phyloP scores from a whole-genome alignment of 2,797 vertebrate genomes.

The Anas bahamensis region DNA sequence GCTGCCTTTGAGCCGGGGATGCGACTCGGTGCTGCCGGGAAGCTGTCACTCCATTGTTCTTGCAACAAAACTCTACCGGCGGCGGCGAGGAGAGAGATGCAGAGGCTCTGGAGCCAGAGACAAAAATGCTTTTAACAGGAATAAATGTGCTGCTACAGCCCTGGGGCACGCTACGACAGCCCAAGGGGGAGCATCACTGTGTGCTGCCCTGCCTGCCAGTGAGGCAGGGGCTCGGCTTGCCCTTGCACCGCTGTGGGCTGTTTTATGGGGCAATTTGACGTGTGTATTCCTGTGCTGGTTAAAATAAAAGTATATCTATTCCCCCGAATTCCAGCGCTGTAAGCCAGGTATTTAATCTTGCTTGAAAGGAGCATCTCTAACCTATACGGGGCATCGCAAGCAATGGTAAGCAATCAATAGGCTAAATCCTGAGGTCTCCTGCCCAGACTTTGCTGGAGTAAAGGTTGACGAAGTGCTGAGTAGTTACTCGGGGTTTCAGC shows the following conservation, averaged over 20 bases:
- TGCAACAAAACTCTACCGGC: not conserved
- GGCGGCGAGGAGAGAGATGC: not conserved
- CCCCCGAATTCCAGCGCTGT: not conserved
- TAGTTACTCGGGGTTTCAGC: slow-evolving; percentile 23
- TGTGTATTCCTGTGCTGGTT: not conserved
- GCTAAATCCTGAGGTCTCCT: slow-evolving; percentile 53
- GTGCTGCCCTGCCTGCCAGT: not conserved
- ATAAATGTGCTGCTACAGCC: not conserved
- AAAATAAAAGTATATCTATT: not conserved
- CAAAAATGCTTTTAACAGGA: not conserved
- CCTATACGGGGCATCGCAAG: slow-evolving; percentile 5
- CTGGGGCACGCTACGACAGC: accelerated
- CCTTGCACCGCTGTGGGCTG: not conserved
- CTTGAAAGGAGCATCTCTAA: slow-evolving; percentile 52
- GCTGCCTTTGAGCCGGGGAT: slow-evolving; percentile 28
- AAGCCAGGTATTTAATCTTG: slow-evolving; percentile 60
- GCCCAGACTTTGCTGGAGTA: slow-evolving; percentile 40
- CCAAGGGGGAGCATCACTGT: not conserved
- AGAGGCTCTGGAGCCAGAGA: not conserved
- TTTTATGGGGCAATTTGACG: not conserved
- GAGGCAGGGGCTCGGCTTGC: not conserved
- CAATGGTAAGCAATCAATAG: slow-evolving; percentile 53
- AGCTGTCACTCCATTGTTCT: slow-evolving; percentile 46
- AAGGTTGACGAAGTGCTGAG: slow-evolving; percentile 59
- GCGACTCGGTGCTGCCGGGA: not conserved